Conservation (phyloP, 2,888 invertebrate genomes). For the Oligia latruncula region DNA sequence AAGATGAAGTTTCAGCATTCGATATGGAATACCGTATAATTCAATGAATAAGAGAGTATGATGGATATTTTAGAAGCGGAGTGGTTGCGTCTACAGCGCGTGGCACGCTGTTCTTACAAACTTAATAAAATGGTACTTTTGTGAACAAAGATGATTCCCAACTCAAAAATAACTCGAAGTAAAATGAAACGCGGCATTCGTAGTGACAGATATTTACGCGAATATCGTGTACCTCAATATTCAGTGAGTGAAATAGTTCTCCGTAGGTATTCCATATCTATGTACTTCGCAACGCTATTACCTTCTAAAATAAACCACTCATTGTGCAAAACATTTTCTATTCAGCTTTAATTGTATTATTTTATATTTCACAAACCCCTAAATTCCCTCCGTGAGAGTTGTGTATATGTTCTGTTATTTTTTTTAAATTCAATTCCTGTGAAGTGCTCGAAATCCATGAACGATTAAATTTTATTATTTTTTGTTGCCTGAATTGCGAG, state of each 20-base stretch:
- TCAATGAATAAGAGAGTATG: slow-evolving; percentile 26
- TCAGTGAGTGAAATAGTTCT: slow-evolving; percentile 24
- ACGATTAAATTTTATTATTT: slow-evolving; percentile 52
- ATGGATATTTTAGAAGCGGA: slow-evolving; percentile 13
- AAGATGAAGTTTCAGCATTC: slow-evolving; percentile 7
- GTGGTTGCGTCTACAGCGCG: neutral
- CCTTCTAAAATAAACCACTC: slow-evolving; percentile 37
- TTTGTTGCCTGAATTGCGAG: slow-evolving; percentile 35
- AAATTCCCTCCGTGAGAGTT: slow-evolving; percentile 42
- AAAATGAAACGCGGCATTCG: neutral
- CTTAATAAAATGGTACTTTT: slow-evolving; percentile 11
- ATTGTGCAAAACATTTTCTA: slow-evolving; percentile 50
- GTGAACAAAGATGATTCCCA: neutral
- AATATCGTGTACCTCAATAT: slow-evolving; percentile 21
- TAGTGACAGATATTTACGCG: slow-evolving; percentile 12
- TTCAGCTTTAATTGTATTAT: slow-evolving; percentile 35
- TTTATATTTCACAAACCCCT: slow-evolving; percentile 49
- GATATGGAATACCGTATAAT: slow-evolving; percentile 37
- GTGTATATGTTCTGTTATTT: slow-evolving; percentile 15
- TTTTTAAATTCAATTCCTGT: slow-evolving; percentile 52
- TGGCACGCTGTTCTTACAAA: neutral
- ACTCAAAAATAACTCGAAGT: neutral
- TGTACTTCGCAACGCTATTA: slow-evolving; percentile 20
- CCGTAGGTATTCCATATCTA: slow-evolving; percentile 41
- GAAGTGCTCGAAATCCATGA: slow-evolving; percentile 54